Evolutionary conservation across 2,113 vertebrate genomes (phyloP), one percentile per base, ranked within the genome.

Genomic region (Sapayoa aenigma): DNA sequence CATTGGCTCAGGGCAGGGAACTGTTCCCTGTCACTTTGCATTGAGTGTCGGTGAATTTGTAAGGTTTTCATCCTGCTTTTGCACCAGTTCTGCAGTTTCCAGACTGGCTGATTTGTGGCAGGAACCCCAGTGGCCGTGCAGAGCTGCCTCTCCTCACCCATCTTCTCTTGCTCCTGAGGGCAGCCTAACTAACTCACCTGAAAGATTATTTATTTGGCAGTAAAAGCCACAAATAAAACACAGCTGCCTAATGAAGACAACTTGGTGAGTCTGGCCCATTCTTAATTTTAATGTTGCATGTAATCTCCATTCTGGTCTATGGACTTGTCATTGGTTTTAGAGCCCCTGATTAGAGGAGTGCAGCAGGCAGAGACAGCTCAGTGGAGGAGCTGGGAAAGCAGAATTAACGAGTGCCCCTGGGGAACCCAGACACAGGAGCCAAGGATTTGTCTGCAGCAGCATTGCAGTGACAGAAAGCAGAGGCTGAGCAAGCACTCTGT

Each of bases 231-330:
- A 90, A 78, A 96, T 95, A 96, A 96, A 96, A 39, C 41, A 56
- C 59, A 53, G 85, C 71, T 23, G 52, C 84, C 89, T 97, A 97
- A 96, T 95, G 96, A 96, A 94, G 95, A 87, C 89, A 89, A 60
- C 87, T 67, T 33, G 41, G 94, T 74, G 62, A 86, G 84, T 74
- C 80, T 84, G 78, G 85, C 63, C 85, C 80, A 84, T 97, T 96
- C 97, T 97, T 97, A 96, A 95, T 95, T 73, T 97, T 97, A 92
- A 97, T 91, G 96, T 94, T 89, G 85, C 85, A 50, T 87, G 77
- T 95, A 93, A 95, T 93, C 74, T 94, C 83, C 71, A 62, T 60
- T 46, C 91, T 92, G 85, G 66, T 55, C 87, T 76, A 28, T 41
- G 74, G 89, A 83, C 73, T 59, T 96, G 85, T 96, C 94, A 95